A percentile compares a stretch with the other conserved stretches of the same genome.
phyloP scores from a whole-genome alignment of 1,140 invertebrate species.

The Mycetomoellerius zeteki region DNA sequence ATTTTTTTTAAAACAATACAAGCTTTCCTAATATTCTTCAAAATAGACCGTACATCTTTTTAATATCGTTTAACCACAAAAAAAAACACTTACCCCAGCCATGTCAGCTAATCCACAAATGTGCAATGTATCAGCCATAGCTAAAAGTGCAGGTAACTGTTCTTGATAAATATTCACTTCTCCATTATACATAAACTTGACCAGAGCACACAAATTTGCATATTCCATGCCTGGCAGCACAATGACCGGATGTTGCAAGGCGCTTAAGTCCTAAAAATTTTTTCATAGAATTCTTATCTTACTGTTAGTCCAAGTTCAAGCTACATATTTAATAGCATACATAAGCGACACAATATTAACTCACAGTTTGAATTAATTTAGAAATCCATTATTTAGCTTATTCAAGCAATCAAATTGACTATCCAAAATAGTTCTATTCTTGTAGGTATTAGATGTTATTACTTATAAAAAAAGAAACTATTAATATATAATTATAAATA shows the following conservation, averaged over 20 bases:
- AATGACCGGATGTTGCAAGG: slow-evolving; percentile 93
- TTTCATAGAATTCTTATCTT: slow-evolving; percentile 24
- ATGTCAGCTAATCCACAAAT: slow-evolving; percentile 95
- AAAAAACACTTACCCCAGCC: slow-evolving; percentile 88
- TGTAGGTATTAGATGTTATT: background rate
- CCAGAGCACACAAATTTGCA: slow-evolving; percentile 92
- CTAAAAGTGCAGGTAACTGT: slow-evolving; percentile 93
- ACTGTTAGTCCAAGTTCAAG: background rate
- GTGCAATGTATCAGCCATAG: slow-evolving; percentile 94
- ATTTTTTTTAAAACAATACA: slow-evolving; percentile 8
- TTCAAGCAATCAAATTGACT: slow-evolving; percentile 9
- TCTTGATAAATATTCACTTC: slow-evolving; percentile 95
- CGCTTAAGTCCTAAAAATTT: slow-evolving; percentile 89
- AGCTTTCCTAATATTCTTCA: slow-evolving; percentile 56
- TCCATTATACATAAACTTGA: slow-evolving; percentile 97
- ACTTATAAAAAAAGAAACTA: background rate
- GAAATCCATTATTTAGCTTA: background rate
- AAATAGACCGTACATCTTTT: slow-evolving; percentile 1
- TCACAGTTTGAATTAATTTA: background rate
- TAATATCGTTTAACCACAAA: slow-evolving; percentile 39
- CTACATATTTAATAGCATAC: background rate
- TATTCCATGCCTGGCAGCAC: slow-evolving; percentile 94
- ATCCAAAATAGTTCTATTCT: background rate
- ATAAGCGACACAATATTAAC: background rate
- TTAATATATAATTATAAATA: too few species aligned